Base-by-base conservation (phyloP, 2,888 invertebrate species). In the Philereme vetulata region DNA sequence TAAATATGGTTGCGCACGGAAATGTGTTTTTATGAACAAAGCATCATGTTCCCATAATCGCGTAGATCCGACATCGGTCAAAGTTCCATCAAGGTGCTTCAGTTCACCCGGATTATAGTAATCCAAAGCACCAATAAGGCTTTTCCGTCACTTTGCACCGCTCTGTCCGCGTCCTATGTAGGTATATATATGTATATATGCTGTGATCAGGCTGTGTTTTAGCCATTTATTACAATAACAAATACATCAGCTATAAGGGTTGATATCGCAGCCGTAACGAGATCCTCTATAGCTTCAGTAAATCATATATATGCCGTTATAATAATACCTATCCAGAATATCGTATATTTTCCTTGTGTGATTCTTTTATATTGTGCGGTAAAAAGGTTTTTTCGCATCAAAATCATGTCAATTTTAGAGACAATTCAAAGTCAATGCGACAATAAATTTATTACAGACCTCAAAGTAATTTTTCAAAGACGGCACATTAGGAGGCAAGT, bases 361-460 rank as follows among this genome's bases (percentile, higher is more conserved):
- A 21, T 21, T 21, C 21, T 21, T 21, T 21, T 21, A 21, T 21
- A 21, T 21, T 2, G 21, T 2, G 21, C 21, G 21, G 21, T 21
- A 2, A 2, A 21, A 21, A 21, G 21, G 21, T 21, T 21, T 21
- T 21, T 21, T 21, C 21, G 21, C 21, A 21, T 21, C 21, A 21
- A 21, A 11, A 38, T 34, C 43, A 33, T 52, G 45, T 62, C 43
- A 44, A 35, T 33, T 42, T 56, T 51, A 36, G 40, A 51, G 54
- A 58, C 58, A 42, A 58, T 62, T 65, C 62, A 64, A 66, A 64
- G 66, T 64, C 66, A 64, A 57, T 54, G 64, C 52, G 60, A 60
- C 62, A 51, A 59, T 61, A 48, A 50, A 49, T 57, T 48, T 43
- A 43, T 10, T 62, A 21, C 48, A 51, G 45, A 53, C 45, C 50